Percentiles rank a stretch among this genome's conserved stretches.
phyloP scores from a whole-genome alignment of 2,888 invertebrate species.

The Cosmia trapezina region DNA sequence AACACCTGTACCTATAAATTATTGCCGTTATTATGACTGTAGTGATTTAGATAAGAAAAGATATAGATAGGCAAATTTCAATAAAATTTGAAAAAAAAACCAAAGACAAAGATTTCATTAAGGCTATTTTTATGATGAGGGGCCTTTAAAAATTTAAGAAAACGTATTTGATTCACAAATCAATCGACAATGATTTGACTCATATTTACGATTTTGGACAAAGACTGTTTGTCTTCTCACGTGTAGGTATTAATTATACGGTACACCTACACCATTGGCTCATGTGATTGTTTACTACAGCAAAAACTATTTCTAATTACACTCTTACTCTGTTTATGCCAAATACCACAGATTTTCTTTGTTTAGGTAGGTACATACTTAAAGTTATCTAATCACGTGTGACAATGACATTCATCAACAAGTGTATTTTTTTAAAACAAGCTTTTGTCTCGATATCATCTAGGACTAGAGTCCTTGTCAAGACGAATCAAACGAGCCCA shows the following conservation, averaged over 20 bases:
- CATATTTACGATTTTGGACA: slow-evolving; percentile 11
- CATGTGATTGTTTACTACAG: slow-evolving; percentile 23
- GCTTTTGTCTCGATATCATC: too few species aligned
- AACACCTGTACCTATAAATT: not conserved
- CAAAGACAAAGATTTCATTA: too few species aligned
- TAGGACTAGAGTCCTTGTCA: too few species aligned
- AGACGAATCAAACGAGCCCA: too few species aligned
- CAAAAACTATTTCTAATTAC: slow-evolving; percentile 18
- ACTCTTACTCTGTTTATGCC: not conserved
- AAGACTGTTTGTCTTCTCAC: slow-evolving; percentile 1
- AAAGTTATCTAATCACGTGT: slow-evolving; percentile 5
- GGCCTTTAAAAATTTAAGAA: too few species aligned
- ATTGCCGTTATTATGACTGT: not conserved
- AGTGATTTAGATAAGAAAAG: not conserved
- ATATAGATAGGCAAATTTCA: not conserved
- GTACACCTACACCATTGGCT: slow-evolving; percentile 37
- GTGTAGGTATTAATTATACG: not conserved
- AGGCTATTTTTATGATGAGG: too few species aligned
- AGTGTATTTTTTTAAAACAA: too few species aligned
- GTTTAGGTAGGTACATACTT: not conserved
- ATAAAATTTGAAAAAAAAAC: not conserved
- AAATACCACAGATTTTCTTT: not conserved
- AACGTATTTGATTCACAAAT: not conserved
- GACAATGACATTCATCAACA: not conserved
- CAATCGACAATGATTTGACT: not conserved